phyloP scores from a whole-genome alignment of 2,113 vertebrate species.

The Rhea americana region DNA sequence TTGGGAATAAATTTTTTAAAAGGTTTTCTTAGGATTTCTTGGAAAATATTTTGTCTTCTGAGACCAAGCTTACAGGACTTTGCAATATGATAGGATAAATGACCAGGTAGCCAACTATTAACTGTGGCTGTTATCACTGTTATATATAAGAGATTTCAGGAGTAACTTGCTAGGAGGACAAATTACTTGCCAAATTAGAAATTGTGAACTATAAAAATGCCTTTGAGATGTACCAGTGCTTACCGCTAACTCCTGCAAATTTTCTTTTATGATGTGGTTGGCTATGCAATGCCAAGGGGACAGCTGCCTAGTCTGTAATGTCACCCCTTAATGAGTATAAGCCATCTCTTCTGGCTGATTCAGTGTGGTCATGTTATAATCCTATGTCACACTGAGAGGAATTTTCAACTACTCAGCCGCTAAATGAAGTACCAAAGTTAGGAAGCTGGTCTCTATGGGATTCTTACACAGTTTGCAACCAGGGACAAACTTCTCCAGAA shows the following conservation, averaged over 20 bases:
- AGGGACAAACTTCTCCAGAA: not conserved
- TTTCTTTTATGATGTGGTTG: not conserved
- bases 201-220: not conserved
- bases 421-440: not conserved
- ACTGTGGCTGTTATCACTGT: not conserved
- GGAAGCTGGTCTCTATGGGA: not conserved
- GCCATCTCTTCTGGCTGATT: not conserved
- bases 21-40: not conserved
- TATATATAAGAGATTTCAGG: not conserved
- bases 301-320: not conserved
- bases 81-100: not conserved
- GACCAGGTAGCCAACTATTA: not conserved
- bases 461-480: not conserved
- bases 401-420: not conserved
- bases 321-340: not conserved
- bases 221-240: not conserved
- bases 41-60: not conserved
- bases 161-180: not conserved
- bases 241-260: not conserved
- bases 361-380: not conserved
- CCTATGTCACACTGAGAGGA: not conserved
- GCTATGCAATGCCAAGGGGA: not conserved
- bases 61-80: not conserved
- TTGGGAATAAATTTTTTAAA: not conserved
- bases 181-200: not conserved